phyloP scores from a whole-genome alignment of 2,113 vertebrate genomes.

The Oenanthe oenanthe region DNA sequence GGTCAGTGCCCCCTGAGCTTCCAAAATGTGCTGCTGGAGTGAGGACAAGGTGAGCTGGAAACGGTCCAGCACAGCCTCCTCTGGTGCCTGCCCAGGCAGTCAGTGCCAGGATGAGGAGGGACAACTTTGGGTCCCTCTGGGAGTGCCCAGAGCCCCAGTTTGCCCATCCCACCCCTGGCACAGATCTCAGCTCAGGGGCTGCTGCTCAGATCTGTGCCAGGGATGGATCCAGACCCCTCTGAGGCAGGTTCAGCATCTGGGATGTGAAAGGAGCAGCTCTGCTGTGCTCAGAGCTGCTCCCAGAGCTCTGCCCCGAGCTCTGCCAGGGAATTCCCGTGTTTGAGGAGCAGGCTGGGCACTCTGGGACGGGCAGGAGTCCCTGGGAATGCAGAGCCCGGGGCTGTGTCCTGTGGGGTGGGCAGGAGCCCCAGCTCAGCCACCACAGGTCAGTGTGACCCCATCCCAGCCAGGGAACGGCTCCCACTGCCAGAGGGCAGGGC shows the following conservation, averaged over 20 bases:
- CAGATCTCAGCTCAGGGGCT: not conserved
- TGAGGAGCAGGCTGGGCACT: not conserved
- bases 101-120: not conserved
- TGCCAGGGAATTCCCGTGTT: not conserved
- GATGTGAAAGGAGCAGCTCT: not conserved
- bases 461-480: fast-evolving
- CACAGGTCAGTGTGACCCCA: not conserved
- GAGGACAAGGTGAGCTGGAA: not conserved
- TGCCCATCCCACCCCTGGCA: fast-evolving
- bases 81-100: fast-evolving
- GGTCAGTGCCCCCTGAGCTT: no score
- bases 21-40: no score
- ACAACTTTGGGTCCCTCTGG: not conserved
- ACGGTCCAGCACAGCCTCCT: not conserved
- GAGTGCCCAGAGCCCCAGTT: not conserved
- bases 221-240: not conserved
- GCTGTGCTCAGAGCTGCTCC: not conserved
- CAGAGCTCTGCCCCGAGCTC: no score
- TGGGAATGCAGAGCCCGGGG: not conserved
- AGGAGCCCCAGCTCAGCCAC: not conserved
- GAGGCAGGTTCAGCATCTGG: fast-evolving
- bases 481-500: not conserved
- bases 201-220: not conserved
- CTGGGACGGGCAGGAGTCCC: not conserved
- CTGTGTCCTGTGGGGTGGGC: not conserved